Percentiles rank a stretch among this genome's conserved stretches.
Evolutionary conservation across 2,888 invertebrate genomes (phyloP).

Genomic region (Eueremaeus valkanovi): DNA sequence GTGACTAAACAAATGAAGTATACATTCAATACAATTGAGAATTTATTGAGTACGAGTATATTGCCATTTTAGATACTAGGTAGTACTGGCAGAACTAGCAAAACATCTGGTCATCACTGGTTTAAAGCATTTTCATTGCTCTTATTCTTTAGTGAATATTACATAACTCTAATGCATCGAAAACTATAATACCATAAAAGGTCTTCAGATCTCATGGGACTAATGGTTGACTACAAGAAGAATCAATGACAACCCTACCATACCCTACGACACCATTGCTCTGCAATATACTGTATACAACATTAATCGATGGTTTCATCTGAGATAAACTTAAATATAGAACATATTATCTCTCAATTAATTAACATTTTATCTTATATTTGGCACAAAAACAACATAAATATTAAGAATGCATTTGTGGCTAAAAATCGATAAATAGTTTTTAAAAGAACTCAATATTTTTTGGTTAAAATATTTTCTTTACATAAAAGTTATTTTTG

Average conservation of each 20-base stretch:
- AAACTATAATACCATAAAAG: not conserved
- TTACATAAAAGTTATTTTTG: too few species aligned
- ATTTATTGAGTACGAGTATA: too few species aligned
- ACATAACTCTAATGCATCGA: not conserved
- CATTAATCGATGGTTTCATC: conserved; percentile 7
- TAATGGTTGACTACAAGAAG: not conserved
- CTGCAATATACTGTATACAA: too few species aligned
- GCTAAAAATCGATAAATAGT: not conserved
- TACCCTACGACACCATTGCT: not conserved
- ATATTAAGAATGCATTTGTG: not conserved
- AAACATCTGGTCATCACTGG: too few species aligned
- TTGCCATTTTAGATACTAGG: too few species aligned
- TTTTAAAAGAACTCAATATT: not conserved
- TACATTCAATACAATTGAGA: too few species aligned
- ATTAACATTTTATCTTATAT: conserved; percentile 3
- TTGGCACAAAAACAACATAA: not conserved
- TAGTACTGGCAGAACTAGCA: too few species aligned
- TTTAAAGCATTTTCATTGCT: too few species aligned
- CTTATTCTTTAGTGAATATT: not conserved
- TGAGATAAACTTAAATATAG: not conserved
- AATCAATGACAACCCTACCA: not conserved
- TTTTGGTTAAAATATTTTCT: too few species aligned
- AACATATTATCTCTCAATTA: conserved; percentile 15
- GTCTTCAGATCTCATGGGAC: not conserved
- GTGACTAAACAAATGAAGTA: too few species aligned